These are phyloP conservation scores for Crematogaster levior DNA, from an alignment of 2,888 invertebrate species.

Conservation along the genomic window DNA sequence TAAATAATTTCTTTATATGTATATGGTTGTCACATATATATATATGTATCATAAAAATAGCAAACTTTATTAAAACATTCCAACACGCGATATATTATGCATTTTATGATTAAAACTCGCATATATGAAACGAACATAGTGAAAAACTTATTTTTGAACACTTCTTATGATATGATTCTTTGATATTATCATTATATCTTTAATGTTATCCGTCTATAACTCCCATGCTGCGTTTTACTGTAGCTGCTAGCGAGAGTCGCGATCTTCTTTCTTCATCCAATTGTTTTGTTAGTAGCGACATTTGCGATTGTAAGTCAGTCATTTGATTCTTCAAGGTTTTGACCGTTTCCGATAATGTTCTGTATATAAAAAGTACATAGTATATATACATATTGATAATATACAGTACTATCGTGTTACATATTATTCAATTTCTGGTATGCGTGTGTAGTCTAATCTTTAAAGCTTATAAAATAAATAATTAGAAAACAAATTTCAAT, in stretches of 20 bases:
- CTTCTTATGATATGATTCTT: neutral
- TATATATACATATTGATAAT: neutral
- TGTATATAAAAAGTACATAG: constrained; percentile 81
- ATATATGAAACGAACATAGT: constrained; percentile 17
- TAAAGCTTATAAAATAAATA: too few species aligned
- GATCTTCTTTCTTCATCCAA: constrained; percentile 90
- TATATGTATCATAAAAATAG: constrained; percentile 42
- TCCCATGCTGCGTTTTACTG: constrained; percentile 83
- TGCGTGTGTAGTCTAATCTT: too few species aligned
- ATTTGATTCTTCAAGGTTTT: constrained; percentile 92
- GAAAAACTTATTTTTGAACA: constrained; percentile 18
- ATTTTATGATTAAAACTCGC: constrained; percentile 25
- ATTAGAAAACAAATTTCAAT: too few species aligned
- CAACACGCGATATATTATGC: constrained; percentile 34
- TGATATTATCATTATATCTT: constrained; percentile 19
- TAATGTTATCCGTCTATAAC: constrained; percentile 63
- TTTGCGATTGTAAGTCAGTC: constrained; percentile 88
- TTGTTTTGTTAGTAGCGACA: constrained; percentile 88
- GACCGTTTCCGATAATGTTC: constrained; percentile 92
- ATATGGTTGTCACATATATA: neutral
- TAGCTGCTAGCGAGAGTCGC: constrained; percentile 84
- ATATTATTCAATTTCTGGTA: neutral
- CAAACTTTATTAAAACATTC: constrained; percentile 58
- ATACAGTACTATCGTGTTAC: neutral
- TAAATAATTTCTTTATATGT: constrained; percentile 47